Conservation (phyloP, 2,113 vertebrate genomes). For the Pipra filicauda region DNA sequence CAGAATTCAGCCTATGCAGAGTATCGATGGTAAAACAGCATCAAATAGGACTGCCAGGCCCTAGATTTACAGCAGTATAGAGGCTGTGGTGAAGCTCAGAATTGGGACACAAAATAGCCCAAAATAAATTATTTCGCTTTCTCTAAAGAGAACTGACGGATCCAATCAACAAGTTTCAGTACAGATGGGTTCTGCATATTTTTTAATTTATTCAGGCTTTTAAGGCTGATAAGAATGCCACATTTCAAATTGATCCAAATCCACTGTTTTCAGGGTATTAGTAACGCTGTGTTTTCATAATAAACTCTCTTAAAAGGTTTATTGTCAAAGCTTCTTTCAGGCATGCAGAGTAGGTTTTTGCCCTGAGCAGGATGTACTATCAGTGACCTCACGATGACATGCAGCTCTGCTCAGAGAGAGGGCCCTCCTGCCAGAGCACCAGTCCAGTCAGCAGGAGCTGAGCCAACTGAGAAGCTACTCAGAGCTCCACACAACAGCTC, state of each 20-base stretch:
- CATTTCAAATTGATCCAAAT: slow-evolving; percentile 26
- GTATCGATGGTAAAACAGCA: not conserved
- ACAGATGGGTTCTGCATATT: slow-evolving; percentile 38
- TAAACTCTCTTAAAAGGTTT: slow-evolving; percentile 41
- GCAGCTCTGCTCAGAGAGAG: not conserved
- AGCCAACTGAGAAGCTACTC: not conserved
- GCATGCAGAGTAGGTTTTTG: slow-evolving; percentile 24
- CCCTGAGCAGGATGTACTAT: slow-evolving; percentile 9
- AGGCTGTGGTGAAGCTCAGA: not conserved
- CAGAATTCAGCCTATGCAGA: not conserved
- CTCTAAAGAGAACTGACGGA: slow-evolving; percentile 2
- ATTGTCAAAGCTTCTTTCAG: slow-evolving; percentile 44
- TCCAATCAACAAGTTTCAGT: slow-evolving; percentile 40
- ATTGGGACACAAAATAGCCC: not conserved
- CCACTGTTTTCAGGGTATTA: slow-evolving; percentile 30
- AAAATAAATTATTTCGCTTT: not conserved
- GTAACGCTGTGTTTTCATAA: slow-evolving; percentile 19
- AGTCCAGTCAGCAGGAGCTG: not conserved
- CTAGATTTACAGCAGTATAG: not conserved
- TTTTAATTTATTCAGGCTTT: slow-evolving; percentile 47
- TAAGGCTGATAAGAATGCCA: not conserved
- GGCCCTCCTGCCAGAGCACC: not conserved
- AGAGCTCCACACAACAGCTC: not conserved
- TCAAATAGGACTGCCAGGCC: not conserved
- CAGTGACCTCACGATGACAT: slow-evolving; percentile 8